These are phyloP conservation scores for Carettochelys insculpta DNA, from an alignment of 2,113 vertebrate species.

Conservation along the genomic window DNA sequence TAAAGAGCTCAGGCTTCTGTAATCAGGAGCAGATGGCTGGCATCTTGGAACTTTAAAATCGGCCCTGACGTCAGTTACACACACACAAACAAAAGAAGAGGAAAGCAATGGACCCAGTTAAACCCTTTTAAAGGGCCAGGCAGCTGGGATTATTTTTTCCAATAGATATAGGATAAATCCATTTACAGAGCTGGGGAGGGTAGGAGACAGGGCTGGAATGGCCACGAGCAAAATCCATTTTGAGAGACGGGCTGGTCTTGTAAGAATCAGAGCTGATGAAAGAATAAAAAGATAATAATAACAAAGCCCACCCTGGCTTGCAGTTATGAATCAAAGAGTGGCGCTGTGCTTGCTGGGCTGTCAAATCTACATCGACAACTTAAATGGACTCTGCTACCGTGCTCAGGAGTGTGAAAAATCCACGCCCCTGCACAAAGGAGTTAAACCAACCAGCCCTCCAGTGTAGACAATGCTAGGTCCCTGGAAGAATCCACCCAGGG, in stretches of 20 bases:
- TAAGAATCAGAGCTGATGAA: neutral
- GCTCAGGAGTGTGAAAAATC: neutral
- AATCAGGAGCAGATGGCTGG: constrained; percentile 74
- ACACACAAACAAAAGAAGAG: neutral
- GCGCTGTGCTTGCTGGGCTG: neutral
- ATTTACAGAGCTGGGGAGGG: constrained; percentile 11
- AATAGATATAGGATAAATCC: constrained; percentile 42
- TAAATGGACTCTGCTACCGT: neutral
- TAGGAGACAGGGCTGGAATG: neutral
- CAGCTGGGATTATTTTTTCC: neutral
- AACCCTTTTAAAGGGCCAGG: constrained; percentile 47
- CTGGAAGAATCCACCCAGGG: neutral
- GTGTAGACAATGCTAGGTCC: neutral
- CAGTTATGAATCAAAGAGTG: neutral
- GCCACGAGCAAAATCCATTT: neutral
- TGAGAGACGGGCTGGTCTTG: accelerated
- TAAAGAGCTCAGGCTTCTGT: constrained; percentile 70
- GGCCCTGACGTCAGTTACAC: constrained; percentile 67
- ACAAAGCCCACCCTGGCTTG: neutral
- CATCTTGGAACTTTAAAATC: constrained; percentile 70
- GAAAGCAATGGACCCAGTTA: constrained; percentile 16
- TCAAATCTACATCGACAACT: neutral
- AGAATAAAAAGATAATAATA: neutral
- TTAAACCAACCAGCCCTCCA: neutral
- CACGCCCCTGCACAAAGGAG: no score